A percentile compares a stretch with the other conserved stretches of the same genome.
phyloP scores from a whole-genome alignment of 2,888 invertebrate species.

The Drosophila quasianomalipes region DNA sequence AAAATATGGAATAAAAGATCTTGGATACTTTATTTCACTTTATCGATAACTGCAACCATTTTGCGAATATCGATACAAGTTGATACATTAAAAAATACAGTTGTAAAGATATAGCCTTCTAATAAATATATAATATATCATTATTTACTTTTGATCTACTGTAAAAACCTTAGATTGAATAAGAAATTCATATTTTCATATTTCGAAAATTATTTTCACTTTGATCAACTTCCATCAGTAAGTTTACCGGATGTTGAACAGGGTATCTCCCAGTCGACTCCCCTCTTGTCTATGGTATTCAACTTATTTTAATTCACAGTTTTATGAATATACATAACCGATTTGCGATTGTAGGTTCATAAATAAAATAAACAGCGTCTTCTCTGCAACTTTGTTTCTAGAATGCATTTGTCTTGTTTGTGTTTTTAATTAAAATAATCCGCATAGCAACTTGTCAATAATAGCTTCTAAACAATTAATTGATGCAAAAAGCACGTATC shows the following conservation, averaged over 20 bases:
- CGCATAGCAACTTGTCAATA: neutral
- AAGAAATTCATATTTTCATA: neutral
- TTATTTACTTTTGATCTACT: neutral
- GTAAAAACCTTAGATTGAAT: neutral
- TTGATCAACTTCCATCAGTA: neutral
- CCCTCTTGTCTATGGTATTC: neutral
- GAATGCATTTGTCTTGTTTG: neutral
- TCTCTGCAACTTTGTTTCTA: neutral
- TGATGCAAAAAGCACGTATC: neutral
- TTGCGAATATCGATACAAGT: neutral
- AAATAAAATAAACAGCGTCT: neutral
- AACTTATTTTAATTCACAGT: neutral
- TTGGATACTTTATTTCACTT: neutral
- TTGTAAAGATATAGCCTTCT: neutral
- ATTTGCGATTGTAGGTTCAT: neutral
- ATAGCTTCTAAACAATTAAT: neutral
- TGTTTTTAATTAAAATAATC: neutral
- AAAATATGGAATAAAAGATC: no score
- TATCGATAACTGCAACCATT: neutral
- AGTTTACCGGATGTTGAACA: neutral
- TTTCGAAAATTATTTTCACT: neutral
- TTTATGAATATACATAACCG: neutral
- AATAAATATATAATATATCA: neutral
- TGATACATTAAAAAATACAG: neutral
- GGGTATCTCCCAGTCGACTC: neutral